Conservation (phyloP, 1,140 invertebrate genomes). For the Plectus sambesii region DNA sequence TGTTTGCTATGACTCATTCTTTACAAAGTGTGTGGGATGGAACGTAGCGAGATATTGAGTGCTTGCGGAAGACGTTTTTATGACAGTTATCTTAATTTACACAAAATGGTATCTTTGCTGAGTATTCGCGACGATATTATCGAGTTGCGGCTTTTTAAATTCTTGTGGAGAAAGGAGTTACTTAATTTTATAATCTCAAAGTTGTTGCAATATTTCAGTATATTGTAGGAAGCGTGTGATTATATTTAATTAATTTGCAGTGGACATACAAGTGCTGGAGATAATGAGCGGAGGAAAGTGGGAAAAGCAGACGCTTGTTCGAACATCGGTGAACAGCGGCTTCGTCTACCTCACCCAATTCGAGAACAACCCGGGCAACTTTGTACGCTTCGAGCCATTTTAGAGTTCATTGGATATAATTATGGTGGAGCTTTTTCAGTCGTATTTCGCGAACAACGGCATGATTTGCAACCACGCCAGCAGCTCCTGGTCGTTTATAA, state of each 20-base stretch:
- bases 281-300: neutral
- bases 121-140: no score
- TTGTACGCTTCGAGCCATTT: neutral
- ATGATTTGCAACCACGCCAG: neutral
- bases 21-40: no score
- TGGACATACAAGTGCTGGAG: slow-evolving; percentile 2
- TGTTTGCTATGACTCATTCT: no score
- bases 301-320: neutral
- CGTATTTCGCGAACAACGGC: neutral
- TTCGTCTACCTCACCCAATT: neutral
- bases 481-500: neutral
- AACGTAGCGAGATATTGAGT: no score
- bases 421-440: slow-evolving; percentile 1
- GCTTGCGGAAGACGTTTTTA: no score
- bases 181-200: no score
- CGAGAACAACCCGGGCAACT: neutral
- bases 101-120: neutral
- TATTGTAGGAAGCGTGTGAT: no score
- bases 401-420: neutral
- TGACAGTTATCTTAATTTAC: neutral
- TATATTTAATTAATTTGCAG: no score
- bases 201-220: no score
- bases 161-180: no score
- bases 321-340: neutral
- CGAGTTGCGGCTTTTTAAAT: no score